Conservation (phyloP, 2,888 invertebrate genomes). For the Amphiduros pacificus region DNA sequence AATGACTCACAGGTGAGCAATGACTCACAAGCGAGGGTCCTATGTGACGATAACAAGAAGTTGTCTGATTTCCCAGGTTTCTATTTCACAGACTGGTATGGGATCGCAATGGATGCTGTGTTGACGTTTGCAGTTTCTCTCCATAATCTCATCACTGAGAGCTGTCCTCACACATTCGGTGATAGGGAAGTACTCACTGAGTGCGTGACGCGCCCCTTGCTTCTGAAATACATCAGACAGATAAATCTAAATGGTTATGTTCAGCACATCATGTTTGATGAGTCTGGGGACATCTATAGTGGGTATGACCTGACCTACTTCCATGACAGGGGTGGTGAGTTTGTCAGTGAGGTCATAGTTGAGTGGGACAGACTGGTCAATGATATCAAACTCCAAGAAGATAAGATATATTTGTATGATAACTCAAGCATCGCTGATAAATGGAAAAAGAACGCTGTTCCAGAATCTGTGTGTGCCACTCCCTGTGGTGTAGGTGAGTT, state of each 20-base stretch:
- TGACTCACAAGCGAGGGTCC: no score
- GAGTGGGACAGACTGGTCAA: no score
- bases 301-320: neutral
- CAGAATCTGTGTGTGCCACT: no score
- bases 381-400: no score
- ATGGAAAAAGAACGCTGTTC: no score
- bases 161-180: neutral
- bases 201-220: slow-evolving; percentile 34
- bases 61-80: neutral
- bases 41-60: neutral
- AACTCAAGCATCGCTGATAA: no score
- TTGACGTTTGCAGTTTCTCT: neutral
- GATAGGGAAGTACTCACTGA: neutral
- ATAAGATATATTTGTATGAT: no score
- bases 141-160: neutral
- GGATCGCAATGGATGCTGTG: neutral
- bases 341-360: no score
- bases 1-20: no score
- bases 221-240: slow-evolving; percentile 34
- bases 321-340: no score
- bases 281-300: neutral
- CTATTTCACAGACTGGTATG: neutral
- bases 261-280: neutral
- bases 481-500: no score
- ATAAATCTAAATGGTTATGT: slow-evolving; percentile 34